These are phyloP conservation scores for Coreius guichenoti DNA, from an alignment of 2,797 vertebrate species.

Conservation along the genomic window DNA sequence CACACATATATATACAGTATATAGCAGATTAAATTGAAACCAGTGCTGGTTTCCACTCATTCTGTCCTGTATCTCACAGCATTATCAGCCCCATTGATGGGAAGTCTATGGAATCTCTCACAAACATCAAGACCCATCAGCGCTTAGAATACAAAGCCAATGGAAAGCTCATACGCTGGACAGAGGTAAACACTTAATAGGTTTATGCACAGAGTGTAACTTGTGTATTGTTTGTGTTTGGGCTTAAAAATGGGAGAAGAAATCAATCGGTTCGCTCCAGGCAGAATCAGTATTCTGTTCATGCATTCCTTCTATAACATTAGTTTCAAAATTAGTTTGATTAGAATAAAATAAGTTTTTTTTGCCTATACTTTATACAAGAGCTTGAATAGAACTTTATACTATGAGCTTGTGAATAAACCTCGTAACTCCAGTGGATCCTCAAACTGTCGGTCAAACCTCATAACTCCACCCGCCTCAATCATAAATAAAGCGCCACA, in stretches of 20 bases:
- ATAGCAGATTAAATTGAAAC: not conserved
- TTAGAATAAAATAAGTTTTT: too few species aligned
- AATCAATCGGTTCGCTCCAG: not conserved
- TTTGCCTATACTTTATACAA: too few species aligned
- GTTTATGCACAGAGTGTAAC: not conserved
- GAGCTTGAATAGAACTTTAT: too few species aligned
- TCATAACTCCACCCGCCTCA: too few species aligned
- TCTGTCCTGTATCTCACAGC: slow-evolving; percentile 68
- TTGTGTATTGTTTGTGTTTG: not conserved
- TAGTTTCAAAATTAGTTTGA: too few species aligned
- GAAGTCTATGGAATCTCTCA: slow-evolving; percentile 95
- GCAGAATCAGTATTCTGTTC: not conserved
- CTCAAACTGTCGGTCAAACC: too few species aligned
- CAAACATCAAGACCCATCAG: slow-evolving; percentile 94
- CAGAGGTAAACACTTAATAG: slow-evolving; percentile 86
- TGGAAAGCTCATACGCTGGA: slow-evolving; percentile 98
- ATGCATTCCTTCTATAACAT: too few species aligned
- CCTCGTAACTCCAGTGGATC: too few species aligned
- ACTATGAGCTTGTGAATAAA: too few species aligned
- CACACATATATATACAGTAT: not conserved
- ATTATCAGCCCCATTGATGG: slow-evolving; percentile 95
- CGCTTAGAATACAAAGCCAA: slow-evolving; percentile 97
- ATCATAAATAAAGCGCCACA: too few species aligned
- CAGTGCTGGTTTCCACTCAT: not conserved
- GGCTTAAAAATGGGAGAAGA: not conserved